Evolutionary conservation across 2,888 invertebrate species (phyloP), one percentile per base, ranked within the genome.

Genomic region (Harmothoe impar): DNA sequence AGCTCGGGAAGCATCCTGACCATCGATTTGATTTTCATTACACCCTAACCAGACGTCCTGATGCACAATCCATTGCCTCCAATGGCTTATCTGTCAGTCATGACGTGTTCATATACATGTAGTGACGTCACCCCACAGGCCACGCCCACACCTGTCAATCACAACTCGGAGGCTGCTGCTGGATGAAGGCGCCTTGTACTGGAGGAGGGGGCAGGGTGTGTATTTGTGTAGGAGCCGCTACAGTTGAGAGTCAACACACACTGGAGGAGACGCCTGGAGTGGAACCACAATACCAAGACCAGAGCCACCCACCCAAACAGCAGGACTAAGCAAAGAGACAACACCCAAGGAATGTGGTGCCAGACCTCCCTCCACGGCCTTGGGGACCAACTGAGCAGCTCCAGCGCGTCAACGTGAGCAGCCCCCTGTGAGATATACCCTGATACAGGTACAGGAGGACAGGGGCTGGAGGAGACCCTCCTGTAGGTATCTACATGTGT

Each of bases 271-370:
- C 7, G 17, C n/a, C 25, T 1, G 77, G 33, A 81, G 43, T 15
- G n/a, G 43, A 35, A 23, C 81, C 35, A 81, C 81, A 33, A 43
- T 81, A 25, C 23, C 35, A 17, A 17, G 43, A n/a, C 17, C 77
- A 77, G 3, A 25, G 25, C 62, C 23, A 29, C 77, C 77, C 25
- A 25, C 29, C 17, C 29, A 7, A 43, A 0, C 81, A 81, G 81
- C 81, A 35, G 81, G 81, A 81, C 81, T 81, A 81, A 81, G 43
- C 81, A 33, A 81, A 81, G 81, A 81, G 81, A 81, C 81, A 81
- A 81, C 81, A 81, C 33, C 35, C 7, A 17, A 81, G 77, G 77
- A 77, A 77, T 25, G 77, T 17, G 62, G 7, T n/a, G 7, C 23
- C 7, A 62, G 23, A 62, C 62, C 43, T 43, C 43, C 43, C 43